Evolutionary conservation across 2,797 vertebrate species (phyloP).

Genomic region (Muraenolepis orangiensis): DNA sequence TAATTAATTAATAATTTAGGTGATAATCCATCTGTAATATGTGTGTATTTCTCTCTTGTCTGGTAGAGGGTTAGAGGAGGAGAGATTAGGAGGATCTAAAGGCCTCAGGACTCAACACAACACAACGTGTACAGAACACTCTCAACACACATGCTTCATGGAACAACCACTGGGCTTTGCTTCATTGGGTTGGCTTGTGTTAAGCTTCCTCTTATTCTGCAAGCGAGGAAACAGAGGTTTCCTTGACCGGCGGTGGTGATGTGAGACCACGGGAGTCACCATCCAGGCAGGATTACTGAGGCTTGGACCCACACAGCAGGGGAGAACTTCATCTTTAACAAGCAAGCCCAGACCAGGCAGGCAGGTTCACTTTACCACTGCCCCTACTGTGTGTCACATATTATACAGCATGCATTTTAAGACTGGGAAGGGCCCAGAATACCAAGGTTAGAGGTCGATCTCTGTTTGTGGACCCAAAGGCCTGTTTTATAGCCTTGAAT

Average conservation of each 20-base stretch:
- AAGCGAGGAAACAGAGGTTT: background rate
- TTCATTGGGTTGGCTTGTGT: background rate
- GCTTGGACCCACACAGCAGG: slow-evolving; percentile 4
- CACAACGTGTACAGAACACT: too few species aligned
- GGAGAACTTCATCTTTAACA: background rate
- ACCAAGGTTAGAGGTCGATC: slow-evolving; percentile 60
- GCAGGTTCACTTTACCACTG: slow-evolving; percentile 6
- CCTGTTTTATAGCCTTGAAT: slow-evolving; percentile 65
- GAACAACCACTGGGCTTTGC: background rate
- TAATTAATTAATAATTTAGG: too few species aligned
- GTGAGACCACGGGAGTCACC: background rate
- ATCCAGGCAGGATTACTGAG: slow-evolving; percentile 2
- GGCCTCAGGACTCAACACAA: too few species aligned
- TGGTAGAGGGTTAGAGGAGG: slow-evolving; percentile 59
- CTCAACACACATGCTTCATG: slow-evolving; percentile 12
- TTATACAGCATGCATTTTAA: slow-evolving; percentile 57
- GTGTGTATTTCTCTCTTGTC: slow-evolving; percentile 26
- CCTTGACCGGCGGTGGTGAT: background rate
- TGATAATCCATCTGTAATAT: background rate
- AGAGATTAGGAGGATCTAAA: slow-evolving; percentile 69
- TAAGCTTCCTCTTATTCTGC: background rate
- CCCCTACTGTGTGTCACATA: slow-evolving; percentile 24
- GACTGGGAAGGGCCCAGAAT: slow-evolving; percentile 19
- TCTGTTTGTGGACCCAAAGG: slow-evolving; percentile 50
- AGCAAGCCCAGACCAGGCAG: slow-evolving; percentile 1